Base-by-base conservation (phyloP, 2,113 vertebrate genomes). In the Pongo pygmaeus region DNA sequence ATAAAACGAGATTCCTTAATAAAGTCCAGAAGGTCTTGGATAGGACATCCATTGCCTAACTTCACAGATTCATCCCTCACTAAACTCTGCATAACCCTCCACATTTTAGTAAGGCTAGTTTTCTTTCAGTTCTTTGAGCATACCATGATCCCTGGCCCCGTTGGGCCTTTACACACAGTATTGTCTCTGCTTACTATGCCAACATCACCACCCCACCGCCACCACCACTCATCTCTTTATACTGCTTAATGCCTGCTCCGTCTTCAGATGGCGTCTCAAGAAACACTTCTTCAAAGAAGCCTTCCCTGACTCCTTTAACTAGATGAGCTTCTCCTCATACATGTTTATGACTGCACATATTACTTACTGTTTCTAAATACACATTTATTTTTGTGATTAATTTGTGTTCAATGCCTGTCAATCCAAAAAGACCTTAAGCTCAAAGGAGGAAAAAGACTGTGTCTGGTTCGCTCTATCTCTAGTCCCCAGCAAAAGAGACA, bases 1-100 rank as follows among this genome's bases (percentile, higher is more conserved):
- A 84, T 78, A 89, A 96, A 94, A 80, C 8, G 89, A 80, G 38
- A 55, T 38, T 89, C 67, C n/a, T 96, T 86, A 80, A 52, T 50
- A 94, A 78, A 90, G 38, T 2, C 12, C 64, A 85, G n/a, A 93
- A 80, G 64, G 48, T 50, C 25, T 57, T 94, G 30, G 18, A 52
- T 23, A 80, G 35, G 75, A 70, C 25, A 25, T 13, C 48, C 48
- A 80, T 6, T 81, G 40, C 70, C 48, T 89, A 52, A 4, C 52
- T 83, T 91, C 72, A 84, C 43, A 90, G 38, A 96, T 93, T 61
- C 50, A 35, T 67, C 72, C 84, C 48, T 67, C 57, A 74, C 17
- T 46, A 89, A 69, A 8, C 55, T 78, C 77, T 55, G 70, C 32
- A 84, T 25, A 67, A 38, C 38, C 50, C 61, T 85, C 61, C 32